These are phyloP conservation scores for Plestiodon gilberti DNA, from an alignment of 2,113 vertebrate species.

Conservation along the genomic window DNA sequence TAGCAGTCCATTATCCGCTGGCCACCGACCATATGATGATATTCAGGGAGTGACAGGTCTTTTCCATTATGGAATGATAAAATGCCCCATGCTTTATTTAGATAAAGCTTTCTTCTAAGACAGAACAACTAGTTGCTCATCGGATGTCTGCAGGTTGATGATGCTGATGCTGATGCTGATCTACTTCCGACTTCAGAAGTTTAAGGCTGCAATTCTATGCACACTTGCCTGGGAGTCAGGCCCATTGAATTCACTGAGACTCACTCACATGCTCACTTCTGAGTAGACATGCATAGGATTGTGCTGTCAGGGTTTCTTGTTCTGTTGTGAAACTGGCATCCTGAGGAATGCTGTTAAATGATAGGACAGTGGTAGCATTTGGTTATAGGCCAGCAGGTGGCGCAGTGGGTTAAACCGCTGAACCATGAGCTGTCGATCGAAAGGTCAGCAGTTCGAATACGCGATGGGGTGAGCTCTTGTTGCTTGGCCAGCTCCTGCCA, in stretches of 20 bases:
- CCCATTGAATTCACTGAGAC: too few relatives aligned
- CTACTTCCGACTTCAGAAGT: constrained; percentile 63
- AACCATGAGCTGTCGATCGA: too few relatives aligned
- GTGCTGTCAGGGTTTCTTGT: constrained; percentile 8
- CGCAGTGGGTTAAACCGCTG: too few relatives aligned
- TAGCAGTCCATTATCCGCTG: constrained; percentile 82
- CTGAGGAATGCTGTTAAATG: constrained; percentile 22
- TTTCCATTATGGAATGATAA: constrained; percentile 80
- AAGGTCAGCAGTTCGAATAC: too few relatives aligned
- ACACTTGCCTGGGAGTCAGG: too few relatives aligned
- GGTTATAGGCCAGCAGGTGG: too few relatives aligned
- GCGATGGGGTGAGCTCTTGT: too few relatives aligned
- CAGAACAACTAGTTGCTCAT: constrained; percentile 69
- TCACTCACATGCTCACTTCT: too few relatives aligned
- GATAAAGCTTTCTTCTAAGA: constrained; percentile 73
- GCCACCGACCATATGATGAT: constrained; percentile 82
- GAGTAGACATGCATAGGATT: neutral
- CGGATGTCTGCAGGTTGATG: constrained; percentile 54
- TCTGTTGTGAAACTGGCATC: constrained; percentile 46
- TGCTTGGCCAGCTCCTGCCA: too few relatives aligned
- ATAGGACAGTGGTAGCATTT: constrained; percentile 26
- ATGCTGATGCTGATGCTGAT: constrained; percentile 35
- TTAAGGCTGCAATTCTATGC: neutral
- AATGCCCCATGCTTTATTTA: constrained; percentile 78
- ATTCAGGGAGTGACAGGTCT: constrained; percentile 78